These are phyloP conservation scores for Petroica traversi DNA, from an alignment of 2,113 vertebrate species.

Conservation along the genomic window DNA sequence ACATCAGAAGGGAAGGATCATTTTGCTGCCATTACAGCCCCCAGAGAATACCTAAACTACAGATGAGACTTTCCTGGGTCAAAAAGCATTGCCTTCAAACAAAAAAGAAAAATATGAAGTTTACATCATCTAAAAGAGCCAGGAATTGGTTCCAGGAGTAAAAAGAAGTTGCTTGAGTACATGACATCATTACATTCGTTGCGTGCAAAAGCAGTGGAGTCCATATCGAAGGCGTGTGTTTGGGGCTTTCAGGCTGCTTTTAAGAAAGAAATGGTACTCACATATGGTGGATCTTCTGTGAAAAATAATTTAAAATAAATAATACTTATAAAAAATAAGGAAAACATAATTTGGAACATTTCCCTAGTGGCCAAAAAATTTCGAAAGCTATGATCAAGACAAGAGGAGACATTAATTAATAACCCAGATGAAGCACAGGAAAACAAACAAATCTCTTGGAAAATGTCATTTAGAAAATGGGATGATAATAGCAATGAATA, in stretches of 20 bases:
- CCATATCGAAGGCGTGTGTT: background rate
- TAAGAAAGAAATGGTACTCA: background rate
- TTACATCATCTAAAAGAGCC: background rate
- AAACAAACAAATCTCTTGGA: slow-evolving; percentile 12
- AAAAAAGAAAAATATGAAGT: background rate
- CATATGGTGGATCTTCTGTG: background rate
- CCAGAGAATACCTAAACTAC: background rate
- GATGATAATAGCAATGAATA: slow-evolving; percentile 1
- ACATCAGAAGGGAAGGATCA: background rate
- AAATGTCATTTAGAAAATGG: slow-evolving; percentile 13
- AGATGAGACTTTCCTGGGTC: background rate
- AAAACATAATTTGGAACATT: background rate
- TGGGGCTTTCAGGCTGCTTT: background rate
- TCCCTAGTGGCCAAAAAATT: background rate
- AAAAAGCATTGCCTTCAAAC: background rate
- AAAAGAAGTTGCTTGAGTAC: background rate
- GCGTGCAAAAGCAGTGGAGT: background rate
- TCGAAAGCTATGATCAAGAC: background rate
- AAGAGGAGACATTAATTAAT: background rate
- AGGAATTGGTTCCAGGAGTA: background rate
- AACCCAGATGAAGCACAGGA: background rate
- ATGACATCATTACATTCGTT: background rate
- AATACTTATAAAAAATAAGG: background rate
- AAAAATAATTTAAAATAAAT: background rate
- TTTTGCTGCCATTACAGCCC: background rate